Conservation (phyloP, 2,113 vertebrate genomes). For the Notechis scutatus region DNA sequence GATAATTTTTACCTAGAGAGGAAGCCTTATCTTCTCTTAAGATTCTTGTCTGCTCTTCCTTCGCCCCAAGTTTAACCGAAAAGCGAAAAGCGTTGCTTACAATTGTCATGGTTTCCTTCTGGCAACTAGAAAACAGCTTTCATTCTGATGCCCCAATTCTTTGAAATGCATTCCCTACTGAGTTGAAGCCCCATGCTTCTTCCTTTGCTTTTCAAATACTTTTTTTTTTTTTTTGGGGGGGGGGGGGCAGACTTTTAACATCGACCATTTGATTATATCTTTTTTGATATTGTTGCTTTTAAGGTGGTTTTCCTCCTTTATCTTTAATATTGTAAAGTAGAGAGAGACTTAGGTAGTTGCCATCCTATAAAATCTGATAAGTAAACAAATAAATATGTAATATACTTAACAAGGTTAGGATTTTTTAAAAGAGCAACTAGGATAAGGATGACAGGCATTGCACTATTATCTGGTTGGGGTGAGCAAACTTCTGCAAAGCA, state of each 20-base stretch:
- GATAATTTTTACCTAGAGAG: neutral
- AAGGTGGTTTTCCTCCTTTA: neutral
- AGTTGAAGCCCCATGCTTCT: neutral
- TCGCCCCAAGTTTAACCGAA: accelerated
- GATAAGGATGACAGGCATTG: neutral
- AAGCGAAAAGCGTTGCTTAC: neutral
- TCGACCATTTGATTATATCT: neutral
- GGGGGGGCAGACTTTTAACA: neutral
- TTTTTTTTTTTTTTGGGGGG: no score
- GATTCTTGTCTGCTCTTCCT: neutral
- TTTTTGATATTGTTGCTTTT: neutral
- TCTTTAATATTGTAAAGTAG: neutral
- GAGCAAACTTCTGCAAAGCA: neutral
- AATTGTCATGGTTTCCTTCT: neutral
- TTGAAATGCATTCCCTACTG: neutral
- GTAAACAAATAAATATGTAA: neutral
- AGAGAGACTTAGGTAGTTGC: neutral
- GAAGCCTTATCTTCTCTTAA: neutral
- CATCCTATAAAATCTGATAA: neutral
- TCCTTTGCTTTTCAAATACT: neutral
- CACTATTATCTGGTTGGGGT: neutral
- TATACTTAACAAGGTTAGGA: neutral
- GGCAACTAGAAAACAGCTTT: neutral
- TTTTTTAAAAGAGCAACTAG: neutral
- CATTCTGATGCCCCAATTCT: neutral